phyloP scores from a whole-genome alignment of 2,797 vertebrate genomes.

The Antennarius maculatus region DNA sequence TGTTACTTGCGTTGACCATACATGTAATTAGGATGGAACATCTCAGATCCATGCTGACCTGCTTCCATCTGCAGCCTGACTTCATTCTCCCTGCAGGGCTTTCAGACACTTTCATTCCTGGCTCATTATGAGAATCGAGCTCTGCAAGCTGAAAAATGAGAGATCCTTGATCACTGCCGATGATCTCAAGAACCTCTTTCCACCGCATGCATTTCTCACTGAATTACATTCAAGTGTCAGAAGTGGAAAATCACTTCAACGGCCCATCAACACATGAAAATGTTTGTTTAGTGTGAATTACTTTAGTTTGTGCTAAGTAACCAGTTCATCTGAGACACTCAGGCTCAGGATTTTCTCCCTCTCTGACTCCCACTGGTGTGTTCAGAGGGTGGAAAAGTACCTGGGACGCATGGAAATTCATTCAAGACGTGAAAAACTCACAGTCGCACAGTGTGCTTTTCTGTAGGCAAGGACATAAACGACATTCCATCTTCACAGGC shows the following conservation, averaged over 20 bases:
- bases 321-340: too few relatives aligned
- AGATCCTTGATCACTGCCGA: too few relatives aligned
- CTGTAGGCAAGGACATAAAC: constrained; percentile 49
- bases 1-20: neutral
- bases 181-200: too few relatives aligned
- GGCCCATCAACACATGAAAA: too few relatives aligned
- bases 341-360: too few relatives aligned
- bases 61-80: neutral
- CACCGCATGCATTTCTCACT: too few relatives aligned
- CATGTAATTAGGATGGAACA: neutral
- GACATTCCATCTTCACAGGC: constrained; percentile 59
- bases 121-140: neutral
- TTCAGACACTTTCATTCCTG: neutral
- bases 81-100: neutral
- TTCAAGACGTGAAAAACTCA: constrained; percentile 31
- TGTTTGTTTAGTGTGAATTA: too few relatives aligned
- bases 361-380: neutral
- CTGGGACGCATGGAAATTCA: constrained; percentile 27
- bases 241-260: too few relatives aligned
- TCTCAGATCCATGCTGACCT: neutral
- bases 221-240: too few relatives aligned
- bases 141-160: too few relatives aligned
- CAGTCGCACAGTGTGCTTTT: constrained; percentile 14
- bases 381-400: constrained; percentile 44
- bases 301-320: too few relatives aligned